A percentile compares a stretch with the other conserved stretches of the same genome.
These are phyloP conservation scores for Climacteris rufus DNA, from an alignment of 2,113 vertebrate genomes.

Conservation along the genomic window DNA sequence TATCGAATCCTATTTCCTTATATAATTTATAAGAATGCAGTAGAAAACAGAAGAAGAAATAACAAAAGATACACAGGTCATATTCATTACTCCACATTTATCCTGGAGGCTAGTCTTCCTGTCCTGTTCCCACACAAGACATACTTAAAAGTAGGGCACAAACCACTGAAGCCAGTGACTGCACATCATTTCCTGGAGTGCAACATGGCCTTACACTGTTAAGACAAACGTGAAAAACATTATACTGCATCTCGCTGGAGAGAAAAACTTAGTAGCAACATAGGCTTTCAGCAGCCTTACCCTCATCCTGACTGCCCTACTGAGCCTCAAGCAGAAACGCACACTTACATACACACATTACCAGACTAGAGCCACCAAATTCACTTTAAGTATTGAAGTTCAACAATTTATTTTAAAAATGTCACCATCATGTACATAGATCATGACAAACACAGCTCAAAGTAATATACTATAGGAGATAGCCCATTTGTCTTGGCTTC, in stretches of 20 bases:
- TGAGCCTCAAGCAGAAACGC: not conserved
- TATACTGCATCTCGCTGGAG: not conserved
- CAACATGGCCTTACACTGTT: not conserved
- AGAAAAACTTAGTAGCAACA: not conserved
- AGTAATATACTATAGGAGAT: not conserved
- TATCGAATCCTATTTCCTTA: not conserved
- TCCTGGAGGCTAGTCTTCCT: not conserved
- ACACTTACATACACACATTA: not conserved
- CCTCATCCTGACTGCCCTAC: not conserved
- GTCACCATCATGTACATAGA: not conserved
- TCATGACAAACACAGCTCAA: not conserved
- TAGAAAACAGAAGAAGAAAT: not conserved
- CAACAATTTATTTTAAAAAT: not conserved
- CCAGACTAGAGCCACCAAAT: not conserved
- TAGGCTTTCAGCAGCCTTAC: not conserved
- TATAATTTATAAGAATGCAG: not conserved
- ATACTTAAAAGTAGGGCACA: not conserved
- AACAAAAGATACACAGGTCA: not conserved
- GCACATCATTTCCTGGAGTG: not conserved
- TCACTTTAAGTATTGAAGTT: not conserved
- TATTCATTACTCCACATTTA: not conserved
- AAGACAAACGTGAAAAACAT: not conserved
- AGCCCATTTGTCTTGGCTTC: not conserved
- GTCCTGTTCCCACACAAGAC: not conserved
- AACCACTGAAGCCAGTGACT: not conserved